Evolutionary conservation across 2,888 invertebrate species (phyloP), one percentile per base, ranked within the genome.

Genomic region (Eupithecia dodoneata): DNA sequence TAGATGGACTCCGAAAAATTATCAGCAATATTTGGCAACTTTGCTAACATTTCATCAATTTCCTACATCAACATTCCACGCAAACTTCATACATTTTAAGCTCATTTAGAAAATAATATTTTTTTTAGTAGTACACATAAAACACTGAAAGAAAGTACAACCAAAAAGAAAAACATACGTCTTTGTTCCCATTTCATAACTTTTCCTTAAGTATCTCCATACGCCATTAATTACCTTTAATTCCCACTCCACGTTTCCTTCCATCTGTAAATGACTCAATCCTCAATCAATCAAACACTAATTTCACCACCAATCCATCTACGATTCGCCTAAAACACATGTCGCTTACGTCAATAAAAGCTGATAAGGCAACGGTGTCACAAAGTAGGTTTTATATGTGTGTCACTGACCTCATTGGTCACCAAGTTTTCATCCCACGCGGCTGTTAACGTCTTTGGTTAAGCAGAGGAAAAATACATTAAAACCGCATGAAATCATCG

Each of bases 401-500:
- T 55, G 76, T 65, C 76, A 42, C 42, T 52, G 71, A 7, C 73
- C 76, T 76, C 71, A 73, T 76, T 76, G 66, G 65, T 71, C 13
- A 9, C 76, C 76, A 71, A 66, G 18, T 71, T 59, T 73, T 41
- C n/a, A 76, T 47, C 76, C 76, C 76, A 76, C 74, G 73, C 76
- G 67, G 42, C 55, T 73, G 42, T 73, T 30, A 10, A 15, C n/a
- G 18, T 59, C 7, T 59, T 7, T 63, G 30, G 18, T 63, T 55
- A n/a, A n/a, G 55, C 7, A n/a, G 12, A 59, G 18, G 18, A 18
- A 59, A 59, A n/a, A 55, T 12, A 52, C 49, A 52, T 52, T 52
- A 15, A 52, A 55, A n/a, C n/a, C 3, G n/a, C 7, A 55, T 2
- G 15, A 55, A n/a, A 55, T 12, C 47, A 47, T 47, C 12, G 45